Evolutionary conservation across 37 sponge, comb jelly and placozoan genomes (phyloP), one percentile per base, ranked within the genome.

Genomic region (Cladorhizidae sp.): DNA sequence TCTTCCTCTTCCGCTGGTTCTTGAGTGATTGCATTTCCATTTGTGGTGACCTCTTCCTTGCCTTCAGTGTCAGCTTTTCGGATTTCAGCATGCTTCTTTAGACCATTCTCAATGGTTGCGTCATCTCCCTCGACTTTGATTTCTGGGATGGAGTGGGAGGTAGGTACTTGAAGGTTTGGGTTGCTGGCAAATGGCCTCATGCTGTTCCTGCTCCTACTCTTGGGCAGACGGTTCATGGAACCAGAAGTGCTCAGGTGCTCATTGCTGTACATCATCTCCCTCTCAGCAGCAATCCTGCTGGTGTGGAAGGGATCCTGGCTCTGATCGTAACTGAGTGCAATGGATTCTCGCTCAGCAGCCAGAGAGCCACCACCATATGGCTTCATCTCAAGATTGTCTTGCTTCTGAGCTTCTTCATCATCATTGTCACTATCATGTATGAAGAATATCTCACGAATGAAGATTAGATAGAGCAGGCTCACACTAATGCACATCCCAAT

Each of bases 291-390:
- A 59, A 88, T 69, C 1, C 72, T 49, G 58, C 88, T 88, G 77
- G 72, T 54, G 56, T 64, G 81, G 64, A 76, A 75, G 38, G 88
- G 88, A 45, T 88, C 76, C 26, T 70, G 72, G 62, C 88, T 88
- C 62, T 82, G 88, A 70, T 88, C 88, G 64, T 82, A 82, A 41
- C 88, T 88, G 26, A 88, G 64, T 9, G 88, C 88, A 51, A 81
- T 54, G 1, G 75, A 75, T 77, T 70, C 88, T 21, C 88, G 72
- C 72, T 88, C 88, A 7, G 82, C 78, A 2, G 82, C 88, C 23
- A 88, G 40, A 3, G 70, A 72, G 28, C 43, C 52, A 6, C 82
- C 75, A 21, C 69, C 39, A 35, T 58, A 49, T 23, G 69, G 57
- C 25, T 25, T 26, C 69, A 55, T 29, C 8, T 64, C 68, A 1